Conservation (phyloP, 2,797 vertebrate genomes). For the Microctenopoma stevenorrisi region DNA sequence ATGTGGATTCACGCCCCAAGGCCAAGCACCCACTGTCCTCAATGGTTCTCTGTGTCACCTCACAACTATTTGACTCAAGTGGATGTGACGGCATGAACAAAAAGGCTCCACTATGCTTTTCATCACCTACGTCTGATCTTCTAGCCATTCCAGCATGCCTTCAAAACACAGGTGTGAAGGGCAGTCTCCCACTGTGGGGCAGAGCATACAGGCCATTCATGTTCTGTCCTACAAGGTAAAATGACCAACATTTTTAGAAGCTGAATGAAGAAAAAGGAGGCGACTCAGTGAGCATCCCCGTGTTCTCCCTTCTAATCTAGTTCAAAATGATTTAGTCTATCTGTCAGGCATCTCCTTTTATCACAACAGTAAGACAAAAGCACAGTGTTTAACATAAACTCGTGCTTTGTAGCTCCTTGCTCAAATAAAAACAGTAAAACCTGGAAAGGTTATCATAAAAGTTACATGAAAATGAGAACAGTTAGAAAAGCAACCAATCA, state of each 20-base stretch:
- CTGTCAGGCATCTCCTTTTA: constrained; percentile 1
- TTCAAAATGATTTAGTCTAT: constrained; percentile 4
- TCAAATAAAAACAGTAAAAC: background rate
- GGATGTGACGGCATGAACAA: constrained; percentile 53
- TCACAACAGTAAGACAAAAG: background rate
- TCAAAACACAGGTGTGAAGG: constrained; percentile 43
- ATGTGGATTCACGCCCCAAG: constrained; percentile 43
- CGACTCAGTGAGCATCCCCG: background rate
- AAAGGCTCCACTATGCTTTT: constrained; percentile 44
- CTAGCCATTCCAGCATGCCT: constrained; percentile 14
- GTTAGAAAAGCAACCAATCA: background rate
- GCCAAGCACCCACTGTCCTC: constrained; percentile 43
- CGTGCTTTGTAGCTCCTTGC: background rate
- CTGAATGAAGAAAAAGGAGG: constrained; percentile 13
- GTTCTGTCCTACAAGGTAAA: constrained; percentile 19
- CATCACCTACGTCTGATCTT: constrained; percentile 51
- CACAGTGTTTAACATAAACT: background rate
- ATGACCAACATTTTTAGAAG: constrained; percentile 5
- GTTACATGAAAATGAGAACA: background rate
- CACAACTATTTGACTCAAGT: constrained; percentile 33
- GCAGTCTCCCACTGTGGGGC: constrained; percentile 19
- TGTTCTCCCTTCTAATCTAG: background rate
- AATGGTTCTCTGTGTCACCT: constrained; percentile 53
- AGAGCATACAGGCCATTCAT: constrained; percentile 19
- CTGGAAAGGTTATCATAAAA: background rate